phyloP scores from a whole-genome alignment of 2,113 vertebrate species.

The Gymnogyps californianus region DNA sequence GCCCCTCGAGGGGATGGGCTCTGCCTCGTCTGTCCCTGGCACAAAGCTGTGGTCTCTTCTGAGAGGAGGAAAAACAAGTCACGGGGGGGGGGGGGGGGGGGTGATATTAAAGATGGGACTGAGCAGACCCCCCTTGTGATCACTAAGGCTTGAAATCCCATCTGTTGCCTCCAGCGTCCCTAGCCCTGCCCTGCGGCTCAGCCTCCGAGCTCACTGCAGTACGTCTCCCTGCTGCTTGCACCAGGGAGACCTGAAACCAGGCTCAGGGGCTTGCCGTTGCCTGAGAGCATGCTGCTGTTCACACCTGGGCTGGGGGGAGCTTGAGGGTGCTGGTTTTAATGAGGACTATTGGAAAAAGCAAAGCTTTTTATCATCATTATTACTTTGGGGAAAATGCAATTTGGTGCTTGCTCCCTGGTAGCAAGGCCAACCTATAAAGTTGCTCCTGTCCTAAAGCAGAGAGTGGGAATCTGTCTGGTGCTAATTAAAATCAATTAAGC shows the following conservation, averaged over 20 bases:
- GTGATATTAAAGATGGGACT: background rate
- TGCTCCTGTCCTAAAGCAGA: background rate
- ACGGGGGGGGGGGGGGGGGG: fast-evolving
- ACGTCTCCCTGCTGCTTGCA: background rate
- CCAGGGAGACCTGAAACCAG: background rate
- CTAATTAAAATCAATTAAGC: background rate
- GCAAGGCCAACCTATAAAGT: background rate
- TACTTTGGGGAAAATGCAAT: background rate
- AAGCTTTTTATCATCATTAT: background rate
- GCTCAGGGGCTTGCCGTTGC: background rate
- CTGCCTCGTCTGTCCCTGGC: background rate
- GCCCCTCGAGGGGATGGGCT: background rate
- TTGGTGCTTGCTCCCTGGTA: background rate
- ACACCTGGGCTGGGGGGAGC: background rate
- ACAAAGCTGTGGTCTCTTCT: background rate
- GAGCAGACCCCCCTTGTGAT: background rate
- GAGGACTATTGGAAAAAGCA: background rate
- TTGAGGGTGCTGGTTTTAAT: background rate
- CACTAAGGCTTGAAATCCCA: background rate
- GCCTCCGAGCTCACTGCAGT: background rate
- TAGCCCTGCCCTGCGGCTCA: background rate
- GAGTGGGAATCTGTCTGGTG: background rate
- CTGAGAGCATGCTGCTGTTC: background rate
- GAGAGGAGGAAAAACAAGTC: background rate
- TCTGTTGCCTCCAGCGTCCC: no score